Evolutionary conservation across 2,797 vertebrate genomes (phyloP).

Genomic region (Pipistrellus pipistrellus): DNA sequence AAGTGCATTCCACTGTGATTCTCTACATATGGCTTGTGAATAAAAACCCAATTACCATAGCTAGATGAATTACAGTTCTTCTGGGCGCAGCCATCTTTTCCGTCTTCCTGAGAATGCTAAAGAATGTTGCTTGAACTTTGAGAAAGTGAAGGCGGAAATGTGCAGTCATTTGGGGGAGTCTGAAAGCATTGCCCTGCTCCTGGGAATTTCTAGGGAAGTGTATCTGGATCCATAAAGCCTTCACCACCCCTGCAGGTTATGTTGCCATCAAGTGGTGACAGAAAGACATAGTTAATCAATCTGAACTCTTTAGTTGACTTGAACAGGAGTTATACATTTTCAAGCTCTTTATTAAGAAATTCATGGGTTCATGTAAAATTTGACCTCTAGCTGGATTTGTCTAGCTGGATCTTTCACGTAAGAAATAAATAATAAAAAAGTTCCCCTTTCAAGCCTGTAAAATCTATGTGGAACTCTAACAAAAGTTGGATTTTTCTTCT

Average conservation of each 20-base stretch:
- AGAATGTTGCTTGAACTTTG: background rate
- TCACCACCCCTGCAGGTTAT: background rate
- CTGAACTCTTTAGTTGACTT: background rate
- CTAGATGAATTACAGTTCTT: conserved; percentile 56
- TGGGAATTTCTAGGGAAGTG: background rate
- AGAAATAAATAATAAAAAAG: background rate
- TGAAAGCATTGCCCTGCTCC: background rate
- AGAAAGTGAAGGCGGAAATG: background rate
- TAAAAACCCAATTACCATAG: conserved; percentile 52
- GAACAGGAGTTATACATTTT: background rate
- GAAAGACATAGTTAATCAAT: background rate
- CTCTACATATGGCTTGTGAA: conserved; percentile 51
- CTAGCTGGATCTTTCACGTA: background rate
- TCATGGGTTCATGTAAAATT: background rate
- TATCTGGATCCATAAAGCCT: accelerated
- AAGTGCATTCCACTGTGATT: conserved; percentile 60
- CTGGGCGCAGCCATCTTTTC: background rate
- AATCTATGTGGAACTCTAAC: background rate
- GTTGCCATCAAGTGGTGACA: background rate
- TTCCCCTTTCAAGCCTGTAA: background rate
- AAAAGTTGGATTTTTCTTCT: background rate
- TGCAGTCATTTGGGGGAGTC: background rate
- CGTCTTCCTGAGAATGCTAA: background rate
- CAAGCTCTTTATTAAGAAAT: background rate
- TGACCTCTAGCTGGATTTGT: too few species aligned